phyloP scores from a whole-genome alignment of 2,113 vertebrate species.

The Neopipo cinnamomea region DNA sequence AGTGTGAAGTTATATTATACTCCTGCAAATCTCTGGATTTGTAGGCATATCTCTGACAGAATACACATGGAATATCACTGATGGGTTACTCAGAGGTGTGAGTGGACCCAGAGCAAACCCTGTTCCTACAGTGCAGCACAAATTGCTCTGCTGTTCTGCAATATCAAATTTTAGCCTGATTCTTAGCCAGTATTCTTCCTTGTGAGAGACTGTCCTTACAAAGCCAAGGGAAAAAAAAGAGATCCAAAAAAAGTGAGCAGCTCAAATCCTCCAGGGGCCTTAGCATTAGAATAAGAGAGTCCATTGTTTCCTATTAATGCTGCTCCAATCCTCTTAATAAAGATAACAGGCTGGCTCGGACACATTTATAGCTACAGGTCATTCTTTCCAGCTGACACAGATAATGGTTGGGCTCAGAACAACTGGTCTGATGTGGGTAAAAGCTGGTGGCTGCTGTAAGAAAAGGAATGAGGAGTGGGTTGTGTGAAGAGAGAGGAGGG shows the following conservation, averaged over 20 bases:
- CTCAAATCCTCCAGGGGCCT: background rate
- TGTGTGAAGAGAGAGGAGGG: rapidly evolving
- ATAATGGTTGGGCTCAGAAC: background rate
- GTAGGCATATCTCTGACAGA: no score
- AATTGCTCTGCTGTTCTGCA: rapidly evolving
- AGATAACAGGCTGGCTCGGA: conserved; percentile 20
- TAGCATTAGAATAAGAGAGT: background rate
- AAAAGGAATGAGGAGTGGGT: rapidly evolving
- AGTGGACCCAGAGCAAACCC: background rate
- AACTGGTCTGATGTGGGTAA: background rate
- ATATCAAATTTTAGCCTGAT: background rate
- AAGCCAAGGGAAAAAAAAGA: background rate
- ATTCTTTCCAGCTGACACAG: conserved; percentile 18
- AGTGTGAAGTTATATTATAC: no score
- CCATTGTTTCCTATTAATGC: background rate
- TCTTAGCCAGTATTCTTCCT: background rate
- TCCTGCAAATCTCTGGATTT: no score
- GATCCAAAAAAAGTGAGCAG: background rate
- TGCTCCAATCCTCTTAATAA: conserved; percentile 72
- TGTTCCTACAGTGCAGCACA: rapidly evolving
- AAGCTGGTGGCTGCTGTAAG: background rate
- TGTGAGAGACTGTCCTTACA: background rate
- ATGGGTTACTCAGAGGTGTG: no score
- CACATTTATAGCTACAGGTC: conserved; percentile 63
- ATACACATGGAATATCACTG: no score